A percentile compares a stretch with the other conserved stretches of the same genome.
Conservation (phyloP, 2,888 invertebrate genomes). For the Branchipolynoe longqiensis region DNA sequence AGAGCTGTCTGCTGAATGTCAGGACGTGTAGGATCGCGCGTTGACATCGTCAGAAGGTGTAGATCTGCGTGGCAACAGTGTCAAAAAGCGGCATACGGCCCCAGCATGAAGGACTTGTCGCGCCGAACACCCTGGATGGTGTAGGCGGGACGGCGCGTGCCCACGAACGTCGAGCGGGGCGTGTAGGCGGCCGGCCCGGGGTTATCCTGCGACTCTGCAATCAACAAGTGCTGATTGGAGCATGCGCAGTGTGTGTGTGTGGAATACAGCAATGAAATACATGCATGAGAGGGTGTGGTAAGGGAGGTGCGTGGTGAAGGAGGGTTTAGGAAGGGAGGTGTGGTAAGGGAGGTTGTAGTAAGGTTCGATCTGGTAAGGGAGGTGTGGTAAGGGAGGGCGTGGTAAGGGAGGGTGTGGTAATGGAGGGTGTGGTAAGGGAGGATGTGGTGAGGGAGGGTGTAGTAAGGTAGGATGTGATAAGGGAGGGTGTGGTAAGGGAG, state of each 20-base stretch:
- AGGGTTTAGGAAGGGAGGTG: neutral
- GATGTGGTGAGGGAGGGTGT: no score
- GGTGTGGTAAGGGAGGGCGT: neutral
- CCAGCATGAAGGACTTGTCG: slow-evolving; percentile 75
- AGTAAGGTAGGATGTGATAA: no score
- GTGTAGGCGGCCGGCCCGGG: slow-evolving; percentile 77
- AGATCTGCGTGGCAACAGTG: no score
- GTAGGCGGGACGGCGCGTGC: slow-evolving; percentile 71
- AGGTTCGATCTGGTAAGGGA: neutral
- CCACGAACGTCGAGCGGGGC: slow-evolving; percentile 61
- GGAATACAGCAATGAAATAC: neutral
- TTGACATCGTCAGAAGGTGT: no score
- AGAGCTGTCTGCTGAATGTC: no score
- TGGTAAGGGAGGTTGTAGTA: neutral
- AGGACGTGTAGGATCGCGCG: no score
- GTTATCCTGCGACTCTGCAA: slow-evolving; percentile 70
- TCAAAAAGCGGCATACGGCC: slow-evolving; percentile 77
- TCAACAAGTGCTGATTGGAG: neutral
- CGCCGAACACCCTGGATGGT: slow-evolving; percentile 75
- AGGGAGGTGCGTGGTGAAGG: no score
- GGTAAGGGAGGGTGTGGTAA: no score
- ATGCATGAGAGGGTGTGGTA: neutral
- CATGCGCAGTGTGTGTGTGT: neutral
- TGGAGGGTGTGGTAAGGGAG: no score
- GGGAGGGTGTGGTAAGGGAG: no score